Evolutionary conservation across 2,113 vertebrate genomes (phyloP), one percentile per base, ranked within the genome.

Genomic region (Ondatra zibethicus): DNA sequence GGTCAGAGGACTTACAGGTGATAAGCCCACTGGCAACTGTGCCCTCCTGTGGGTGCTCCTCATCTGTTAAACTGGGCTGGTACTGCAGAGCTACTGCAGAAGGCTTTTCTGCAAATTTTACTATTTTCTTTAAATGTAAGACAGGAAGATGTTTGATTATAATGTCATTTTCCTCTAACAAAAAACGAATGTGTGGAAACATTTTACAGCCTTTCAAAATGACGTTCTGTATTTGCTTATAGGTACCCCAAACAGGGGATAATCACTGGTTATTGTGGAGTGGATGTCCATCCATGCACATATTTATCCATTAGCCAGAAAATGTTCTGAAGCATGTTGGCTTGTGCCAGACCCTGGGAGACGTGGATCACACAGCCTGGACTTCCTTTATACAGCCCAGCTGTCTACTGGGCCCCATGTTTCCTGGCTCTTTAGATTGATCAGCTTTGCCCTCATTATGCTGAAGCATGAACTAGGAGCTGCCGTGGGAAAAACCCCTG

Each of bases 131-230:
- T 17, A 36, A 76, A 88, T 66, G 89, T 52, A 27, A 75, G 86
- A 47, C 81, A 55, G 47, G 81, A 94, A 90, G 42, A 70, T 86
- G 3, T 78, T 89, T 89, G 58, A 50, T 94, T 58, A 63, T 93
- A 88, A 89, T 82, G 66, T 66, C 17, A 66, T 52, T 66, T 88
- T 61, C 12, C 36, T 55, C 10, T 42, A 55, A 16, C 42, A 63
- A 12, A 66, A 91, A 91, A 61, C 68, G 50, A 93, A 96, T 52
- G 50, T n/a, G 63, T 78, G 70, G 50, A 86, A 12, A 29, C 0
- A 7, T 77, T 88, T 93, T 87, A 36, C 1, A 75, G 58, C 2
- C 70, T 96, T 94, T 85, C 80, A 95, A 88, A 87, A 39, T 65
- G 52, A 72, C 45, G 8, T 31, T 73, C 36, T 77, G 1, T 66